Evolutionary conservation across 37 sponge, comb jelly and placozoan species (phyloP).

Genomic region (Amphimedon queenslandica): DNA sequence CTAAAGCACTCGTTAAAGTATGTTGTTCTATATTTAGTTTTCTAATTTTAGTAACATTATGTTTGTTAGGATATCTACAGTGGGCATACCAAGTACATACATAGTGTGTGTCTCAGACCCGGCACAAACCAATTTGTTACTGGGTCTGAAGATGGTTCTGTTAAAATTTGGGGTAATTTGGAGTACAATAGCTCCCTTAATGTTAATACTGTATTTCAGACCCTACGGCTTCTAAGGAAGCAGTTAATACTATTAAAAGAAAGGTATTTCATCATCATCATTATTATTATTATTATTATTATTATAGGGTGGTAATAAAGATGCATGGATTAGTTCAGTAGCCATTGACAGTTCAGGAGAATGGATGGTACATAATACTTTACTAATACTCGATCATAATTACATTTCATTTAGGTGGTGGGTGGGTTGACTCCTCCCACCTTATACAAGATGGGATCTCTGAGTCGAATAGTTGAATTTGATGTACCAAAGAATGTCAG

Average conservation of each 20-base stretch:
- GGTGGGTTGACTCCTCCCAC: constrained; percentile 58
- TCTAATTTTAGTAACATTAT: neutral
- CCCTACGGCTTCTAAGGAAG: too few relatives aligned
- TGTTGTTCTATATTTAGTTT: neutral
- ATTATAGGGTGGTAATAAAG: neutral
- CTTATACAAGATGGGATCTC: constrained; percentile 40
- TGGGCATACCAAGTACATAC: constrained; percentile 46
- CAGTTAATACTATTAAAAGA: too few relatives aligned
- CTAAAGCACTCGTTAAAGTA: neutral
- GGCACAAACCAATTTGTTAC: constrained; percentile 29
- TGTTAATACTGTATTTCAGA: too few relatives aligned
- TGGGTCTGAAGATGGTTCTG: constrained; percentile 58
- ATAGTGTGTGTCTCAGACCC: constrained; percentile 55
- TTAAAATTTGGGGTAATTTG: constrained; percentile 65
- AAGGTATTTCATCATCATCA: too few relatives aligned
- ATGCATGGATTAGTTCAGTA: constrained; percentile 48
- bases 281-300: neutral
- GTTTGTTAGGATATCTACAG: constrained; percentile 21
- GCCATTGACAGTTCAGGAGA: constrained; percentile 39
- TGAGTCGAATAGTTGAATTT: constrained; percentile 20
- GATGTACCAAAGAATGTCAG: constrained; percentile 27
- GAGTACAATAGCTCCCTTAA: neutral
- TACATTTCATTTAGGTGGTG: constrained; percentile 51
- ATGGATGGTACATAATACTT: constrained; percentile 19
- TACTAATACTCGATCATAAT: neutral